Conservation (phyloP, 2,113 vertebrate species). For the Arenaria interpres region DNA sequence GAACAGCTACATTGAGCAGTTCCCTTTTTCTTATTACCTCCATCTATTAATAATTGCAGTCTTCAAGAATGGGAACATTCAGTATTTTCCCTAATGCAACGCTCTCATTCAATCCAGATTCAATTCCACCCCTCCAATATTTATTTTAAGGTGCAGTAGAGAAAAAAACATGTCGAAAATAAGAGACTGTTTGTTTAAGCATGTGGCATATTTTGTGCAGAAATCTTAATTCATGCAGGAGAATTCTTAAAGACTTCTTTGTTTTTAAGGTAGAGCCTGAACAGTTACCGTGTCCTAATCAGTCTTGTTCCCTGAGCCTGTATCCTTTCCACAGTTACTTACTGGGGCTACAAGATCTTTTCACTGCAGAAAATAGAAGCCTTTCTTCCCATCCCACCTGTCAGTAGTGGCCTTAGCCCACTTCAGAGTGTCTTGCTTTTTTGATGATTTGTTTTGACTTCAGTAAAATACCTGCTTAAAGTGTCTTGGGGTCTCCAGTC, state of each 20-base stretch:
- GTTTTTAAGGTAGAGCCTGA: slow-evolving; percentile 15
- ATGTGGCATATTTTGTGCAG: neutral
- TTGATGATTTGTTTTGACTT: neutral
- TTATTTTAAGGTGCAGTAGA: slow-evolving; percentile 31
- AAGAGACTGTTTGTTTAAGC: slow-evolving; percentile 8
- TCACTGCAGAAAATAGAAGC: neutral
- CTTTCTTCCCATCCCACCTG: neutral
- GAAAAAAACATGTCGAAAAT: neutral
- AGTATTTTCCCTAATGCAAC: slow-evolving; percentile 26
- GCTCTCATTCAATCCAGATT: slow-evolving; percentile 7
- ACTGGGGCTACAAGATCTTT: neutral
- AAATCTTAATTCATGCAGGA: slow-evolving; percentile 10
- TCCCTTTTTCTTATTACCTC: neutral
- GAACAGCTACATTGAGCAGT: neutral
- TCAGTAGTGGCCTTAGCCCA: neutral
- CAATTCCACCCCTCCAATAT: neutral
- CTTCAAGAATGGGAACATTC: slow-evolving; percentile 11
- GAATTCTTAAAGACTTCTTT: slow-evolving; percentile 58
- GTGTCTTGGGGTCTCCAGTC: neutral
- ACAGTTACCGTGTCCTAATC: neutral
- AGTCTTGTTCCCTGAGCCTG: neutral
- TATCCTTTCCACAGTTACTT: neutral
- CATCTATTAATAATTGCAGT: neutral
- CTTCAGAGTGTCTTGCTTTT: neutral
- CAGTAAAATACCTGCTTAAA: neutral